A percentile compares a stretch with the other conserved stretches of the same genome.
phyloP scores from a whole-genome alignment of 2,888 invertebrate species.

The Oscheius myriophilus region DNA sequence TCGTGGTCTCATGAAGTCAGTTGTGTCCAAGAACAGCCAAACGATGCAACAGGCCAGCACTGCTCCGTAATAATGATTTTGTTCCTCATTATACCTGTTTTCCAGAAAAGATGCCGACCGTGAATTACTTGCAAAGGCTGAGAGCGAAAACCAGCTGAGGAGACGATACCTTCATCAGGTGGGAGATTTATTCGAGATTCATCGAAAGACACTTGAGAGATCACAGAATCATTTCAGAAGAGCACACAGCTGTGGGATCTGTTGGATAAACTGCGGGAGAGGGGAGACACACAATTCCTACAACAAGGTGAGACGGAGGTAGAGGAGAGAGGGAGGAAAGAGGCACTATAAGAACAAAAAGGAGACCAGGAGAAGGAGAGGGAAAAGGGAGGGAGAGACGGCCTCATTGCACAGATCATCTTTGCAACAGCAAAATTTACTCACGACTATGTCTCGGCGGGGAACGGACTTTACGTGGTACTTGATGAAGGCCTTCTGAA shows the following conservation, averaged over 20 bases:
- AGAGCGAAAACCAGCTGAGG: slow-evolving; percentile 54
- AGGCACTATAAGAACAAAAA: slow-evolving; percentile 10
- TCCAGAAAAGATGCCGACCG: slow-evolving; percentile 45
- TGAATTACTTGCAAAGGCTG: slow-evolving; percentile 53
- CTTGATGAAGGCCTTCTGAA: slow-evolving; percentile 41
- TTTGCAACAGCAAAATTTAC: slow-evolving; percentile 56
- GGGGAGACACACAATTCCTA: slow-evolving; percentile 58
- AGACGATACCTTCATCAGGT: slow-evolving; percentile 53
- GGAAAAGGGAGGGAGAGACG: neutral
- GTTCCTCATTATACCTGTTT: slow-evolving; percentile 20
- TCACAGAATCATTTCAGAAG: slow-evolving; percentile 48
- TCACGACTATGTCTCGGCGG: slow-evolving; percentile 31
- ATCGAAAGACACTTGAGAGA: neutral
- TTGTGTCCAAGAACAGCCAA: slow-evolving; percentile 57
- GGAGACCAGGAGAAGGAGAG: slow-evolving; percentile 19
- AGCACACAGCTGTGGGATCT: slow-evolving; percentile 67
- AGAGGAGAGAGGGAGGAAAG: slow-evolving; percentile 26
- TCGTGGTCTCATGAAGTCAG: slow-evolving; percentile 68
- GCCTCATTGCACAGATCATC: slow-evolving; percentile 45
- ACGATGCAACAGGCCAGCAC: neutral
- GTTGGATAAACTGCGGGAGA: slow-evolving; percentile 59
- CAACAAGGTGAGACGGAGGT: slow-evolving; percentile 50
- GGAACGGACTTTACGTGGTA: slow-evolving; percentile 38
- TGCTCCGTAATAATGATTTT: slow-evolving; percentile 5
- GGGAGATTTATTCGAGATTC: neutral